These are phyloP conservation scores for Amphiprion percula DNA, from an alignment of 2,113 vertebrate genomes.

Conservation along the genomic window DNA sequence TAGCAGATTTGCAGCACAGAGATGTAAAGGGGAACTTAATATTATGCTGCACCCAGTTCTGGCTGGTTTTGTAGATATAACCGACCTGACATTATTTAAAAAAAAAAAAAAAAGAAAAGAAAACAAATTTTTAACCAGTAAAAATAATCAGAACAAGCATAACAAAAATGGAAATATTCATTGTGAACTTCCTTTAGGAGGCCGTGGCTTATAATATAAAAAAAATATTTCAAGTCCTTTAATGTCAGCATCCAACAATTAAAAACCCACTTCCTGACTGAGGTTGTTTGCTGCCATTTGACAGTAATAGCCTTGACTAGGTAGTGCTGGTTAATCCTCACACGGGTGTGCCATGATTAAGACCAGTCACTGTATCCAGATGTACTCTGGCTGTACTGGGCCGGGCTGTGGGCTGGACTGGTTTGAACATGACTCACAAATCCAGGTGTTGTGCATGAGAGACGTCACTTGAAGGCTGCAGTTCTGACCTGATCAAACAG, in stretches of 20 bases:
- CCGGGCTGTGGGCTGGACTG: slow-evolving; percentile 12
- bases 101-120: too few species aligned
- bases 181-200: not conserved
- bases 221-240: slow-evolving; percentile 5
- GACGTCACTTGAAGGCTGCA: slow-evolving; percentile 17
- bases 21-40: too few species aligned
- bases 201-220: not conserved
- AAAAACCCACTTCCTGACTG: not conserved
- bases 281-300: not conserved
- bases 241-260: not conserved
- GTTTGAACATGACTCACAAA: slow-evolving; percentile 50
- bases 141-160: too few species aligned
- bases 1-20: too few species aligned
- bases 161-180: too few species aligned
- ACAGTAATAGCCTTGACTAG: not conserved
- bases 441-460: slow-evolving; percentile 53
- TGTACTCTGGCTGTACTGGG: not conserved
- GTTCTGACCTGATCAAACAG: slow-evolving; percentile 1
- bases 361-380: slow-evolving; percentile 25
- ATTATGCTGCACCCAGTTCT: too few species aligned
- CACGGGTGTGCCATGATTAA: slow-evolving; percentile 7
- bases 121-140: too few species aligned
- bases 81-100: too few species aligned
- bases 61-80: too few species aligned
- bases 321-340: slow-evolving; percentile 17